Percentiles rank a stretch among this genome's conserved stretches.
phyloP scores from a whole-genome alignment of 2,113 vertebrate species.

The Agelaius tricolor region DNA sequence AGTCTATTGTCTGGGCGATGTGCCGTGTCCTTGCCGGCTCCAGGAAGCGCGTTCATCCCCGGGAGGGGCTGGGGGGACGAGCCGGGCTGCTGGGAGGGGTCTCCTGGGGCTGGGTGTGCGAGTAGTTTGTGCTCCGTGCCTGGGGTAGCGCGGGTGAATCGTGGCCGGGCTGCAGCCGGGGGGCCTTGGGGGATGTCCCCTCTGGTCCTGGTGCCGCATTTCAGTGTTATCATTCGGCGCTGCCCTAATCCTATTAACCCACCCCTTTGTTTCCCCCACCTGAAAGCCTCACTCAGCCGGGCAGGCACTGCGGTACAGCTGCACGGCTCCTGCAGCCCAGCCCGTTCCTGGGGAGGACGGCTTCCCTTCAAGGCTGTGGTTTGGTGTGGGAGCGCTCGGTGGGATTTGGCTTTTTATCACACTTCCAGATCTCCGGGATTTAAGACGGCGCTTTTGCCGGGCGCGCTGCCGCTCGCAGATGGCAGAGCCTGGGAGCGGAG shows the following conservation, averaged over 20 bases:
- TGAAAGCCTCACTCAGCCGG: neutral
- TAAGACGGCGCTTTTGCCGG: neutral
- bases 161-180: neutral
- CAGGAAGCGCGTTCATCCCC: neutral
- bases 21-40: neutral
- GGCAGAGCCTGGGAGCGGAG: neutral
- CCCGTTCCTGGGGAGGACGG: neutral
- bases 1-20: constrained; percentile 39
- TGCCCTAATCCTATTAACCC: constrained; percentile 16
- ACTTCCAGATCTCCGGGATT: constrained; percentile 4
- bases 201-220: neutral
- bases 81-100: neutral
- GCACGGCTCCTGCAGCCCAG: neutral
- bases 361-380: neutral
- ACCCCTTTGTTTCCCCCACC: constrained; percentile 23
- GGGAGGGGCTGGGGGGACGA: neutral
- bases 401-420: neutral
- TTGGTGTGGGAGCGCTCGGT: constrained; percentile 10
- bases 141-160: fast-evolving
- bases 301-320: neutral
- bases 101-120: neutral
- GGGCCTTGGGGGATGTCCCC: neutral
- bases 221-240: neutral
- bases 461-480: neutral
- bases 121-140: neutral